Evolutionary conservation across 2,888 invertebrate species (phyloP).

Genomic region (Chymomyza amoena): DNA sequence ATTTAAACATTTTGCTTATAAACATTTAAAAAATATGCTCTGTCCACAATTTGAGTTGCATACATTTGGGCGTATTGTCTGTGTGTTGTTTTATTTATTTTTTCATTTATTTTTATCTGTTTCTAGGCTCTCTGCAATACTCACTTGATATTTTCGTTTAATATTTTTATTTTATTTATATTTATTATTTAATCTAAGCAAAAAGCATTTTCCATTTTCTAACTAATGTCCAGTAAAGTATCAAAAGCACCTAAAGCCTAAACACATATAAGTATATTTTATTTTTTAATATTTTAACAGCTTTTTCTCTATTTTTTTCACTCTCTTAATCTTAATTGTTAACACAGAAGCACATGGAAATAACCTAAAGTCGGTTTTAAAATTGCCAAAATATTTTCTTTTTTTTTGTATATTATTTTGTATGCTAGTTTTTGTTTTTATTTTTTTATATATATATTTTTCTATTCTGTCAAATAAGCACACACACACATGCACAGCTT

Average conservation of each 20-base stretch:
- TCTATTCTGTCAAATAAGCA: conserved; percentile 13
- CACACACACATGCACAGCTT: conserved; percentile 24
- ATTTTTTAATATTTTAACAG: conserved; percentile 17
- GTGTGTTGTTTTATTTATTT: conserved; percentile 33
- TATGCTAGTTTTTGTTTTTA: neutral
- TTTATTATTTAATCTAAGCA: neutral
- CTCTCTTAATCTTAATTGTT: conserved; percentile 10
- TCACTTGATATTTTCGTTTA: conserved; percentile 19
- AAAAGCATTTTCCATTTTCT: conserved; percentile 41
- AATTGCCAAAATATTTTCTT: neutral
- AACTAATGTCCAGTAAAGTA: conserved; percentile 58
- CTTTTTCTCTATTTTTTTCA: neutral
- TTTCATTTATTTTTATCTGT: conserved; percentile 2
- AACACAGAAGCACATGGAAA: conserved; percentile 31
- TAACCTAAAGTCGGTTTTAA: conserved; percentile 21
- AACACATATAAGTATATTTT: conserved; percentile 28
- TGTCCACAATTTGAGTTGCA: conserved; percentile 70
- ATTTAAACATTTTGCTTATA: conserved; percentile 38
- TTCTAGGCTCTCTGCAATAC: conserved; percentile 30
- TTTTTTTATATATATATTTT: neutral
- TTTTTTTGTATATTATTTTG: neutral
- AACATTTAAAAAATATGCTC: conserved; percentile 67
- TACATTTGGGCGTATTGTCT: conserved; percentile 63
- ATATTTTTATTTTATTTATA: conserved; percentile 28
- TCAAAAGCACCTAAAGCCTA: conserved; percentile 58